phyloP scores from a whole-genome alignment of 2,113 vertebrate genomes.

The Hucho hucho region DNA sequence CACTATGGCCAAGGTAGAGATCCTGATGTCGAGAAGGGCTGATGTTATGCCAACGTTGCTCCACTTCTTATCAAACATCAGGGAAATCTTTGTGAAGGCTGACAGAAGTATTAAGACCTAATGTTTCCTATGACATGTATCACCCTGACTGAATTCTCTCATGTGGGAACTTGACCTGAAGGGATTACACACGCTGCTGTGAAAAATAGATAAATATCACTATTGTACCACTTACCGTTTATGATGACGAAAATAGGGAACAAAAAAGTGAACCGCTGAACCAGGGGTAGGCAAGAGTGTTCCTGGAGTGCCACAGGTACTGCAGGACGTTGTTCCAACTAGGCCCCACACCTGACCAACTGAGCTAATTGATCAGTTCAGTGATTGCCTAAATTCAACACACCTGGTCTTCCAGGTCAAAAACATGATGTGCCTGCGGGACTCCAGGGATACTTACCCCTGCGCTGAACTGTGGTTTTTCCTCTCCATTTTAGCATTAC shows the following conservation, averaged over 20 bases:
- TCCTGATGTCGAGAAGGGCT: too few relatives aligned
- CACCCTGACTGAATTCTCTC: not conserved
- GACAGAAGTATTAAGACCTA: not conserved
- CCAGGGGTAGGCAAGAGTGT: not conserved
- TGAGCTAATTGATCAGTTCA: too few relatives aligned
- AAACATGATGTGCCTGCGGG: too few relatives aligned
- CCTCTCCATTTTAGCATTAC: constrained; percentile 27
- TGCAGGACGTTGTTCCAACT: too few relatives aligned
- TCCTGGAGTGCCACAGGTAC: not conserved
- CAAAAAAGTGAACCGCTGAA: not conserved
- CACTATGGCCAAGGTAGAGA: not conserved
- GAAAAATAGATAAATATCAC: not conserved
- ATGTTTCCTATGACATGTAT: not conserved
- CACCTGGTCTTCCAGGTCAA: too few relatives aligned
- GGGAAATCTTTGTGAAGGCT: not conserved
- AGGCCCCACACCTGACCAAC: too few relatives aligned
- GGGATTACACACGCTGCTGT: not conserved
- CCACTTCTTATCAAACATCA: not conserved
- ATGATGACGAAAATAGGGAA: not conserved
- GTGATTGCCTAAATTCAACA: too few relatives aligned
- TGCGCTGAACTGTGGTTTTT: constrained; percentile 1
- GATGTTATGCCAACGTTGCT: too few relatives aligned
- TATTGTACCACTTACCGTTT: not conserved
- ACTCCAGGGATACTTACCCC: not conserved
- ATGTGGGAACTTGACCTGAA: not conserved